Percentiles rank a stretch among this genome's conserved stretches.
Conservation (phyloP, 53 echinoderm and acorn worm species). For the Zoroaster sp. region DNA sequence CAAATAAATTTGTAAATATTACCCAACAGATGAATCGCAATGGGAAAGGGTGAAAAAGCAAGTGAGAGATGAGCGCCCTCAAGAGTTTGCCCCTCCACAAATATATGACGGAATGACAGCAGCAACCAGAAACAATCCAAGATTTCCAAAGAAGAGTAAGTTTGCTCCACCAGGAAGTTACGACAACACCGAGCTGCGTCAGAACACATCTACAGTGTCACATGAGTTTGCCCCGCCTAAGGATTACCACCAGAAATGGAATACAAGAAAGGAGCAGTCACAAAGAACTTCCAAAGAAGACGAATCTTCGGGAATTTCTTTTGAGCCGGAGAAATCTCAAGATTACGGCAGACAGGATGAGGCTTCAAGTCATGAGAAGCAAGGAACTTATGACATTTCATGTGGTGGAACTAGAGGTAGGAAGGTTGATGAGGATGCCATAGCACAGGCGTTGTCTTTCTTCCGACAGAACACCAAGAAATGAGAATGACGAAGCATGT, state of each 20-base stretch:
- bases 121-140: neutral
- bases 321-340: neutral
- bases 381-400: no score
- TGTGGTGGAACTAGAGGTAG: neutral
- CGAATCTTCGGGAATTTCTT: constrained; percentile 2
- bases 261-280: neutral
- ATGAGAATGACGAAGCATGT: neutral
- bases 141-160: neutral
- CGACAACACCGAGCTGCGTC: neutral
- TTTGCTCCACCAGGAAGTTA: neutral
- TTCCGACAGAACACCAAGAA: constrained; percentile 57
- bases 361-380: neutral
- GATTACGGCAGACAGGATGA: neutral
- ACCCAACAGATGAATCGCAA: constrained; percentile 54
- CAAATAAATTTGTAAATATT: no score
- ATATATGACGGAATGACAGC: constrained; percentile 28
- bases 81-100: constrained; percentile 88
- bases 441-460: constrained; percentile 60
- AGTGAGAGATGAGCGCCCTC: constrained; percentile 68
- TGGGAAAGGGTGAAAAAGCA: constrained; percentile 72
- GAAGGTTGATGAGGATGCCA: constrained; percentile 20
- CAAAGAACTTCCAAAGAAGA: neutral
- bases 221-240: constrained; percentile 1
- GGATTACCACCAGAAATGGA: neutral
- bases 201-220: neutral